A percentile compares a stretch with the other conserved stretches of the same genome.
These are phyloP conservation scores for Eunapius fragilis DNA, from an alignment of 37 sponge, comb jelly and placozoan species.

Conservation along the genomic window DNA sequence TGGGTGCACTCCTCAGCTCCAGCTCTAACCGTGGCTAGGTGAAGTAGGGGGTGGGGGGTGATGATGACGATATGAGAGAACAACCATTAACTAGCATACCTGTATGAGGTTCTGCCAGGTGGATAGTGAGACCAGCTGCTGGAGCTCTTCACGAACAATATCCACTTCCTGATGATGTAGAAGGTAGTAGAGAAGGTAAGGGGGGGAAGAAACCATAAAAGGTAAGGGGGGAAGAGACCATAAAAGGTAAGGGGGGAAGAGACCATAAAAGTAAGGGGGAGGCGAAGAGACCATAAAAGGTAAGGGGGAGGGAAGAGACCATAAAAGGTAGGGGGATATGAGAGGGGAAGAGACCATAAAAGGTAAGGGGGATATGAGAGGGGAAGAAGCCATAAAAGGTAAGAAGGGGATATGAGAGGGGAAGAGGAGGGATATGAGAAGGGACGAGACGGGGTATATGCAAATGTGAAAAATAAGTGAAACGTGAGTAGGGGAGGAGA, in stretches of 20 bases:
- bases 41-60: too few relatives aligned
- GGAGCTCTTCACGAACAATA: slow-evolving; percentile 88
- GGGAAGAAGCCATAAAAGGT: too few relatives aligned
- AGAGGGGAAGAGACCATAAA: neutral
- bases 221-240: neutral
- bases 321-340: neutral
- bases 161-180: slow-evolving; percentile 81
- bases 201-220: neutral
- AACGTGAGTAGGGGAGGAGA: too few relatives aligned
- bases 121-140: slow-evolving; percentile 79
- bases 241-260: neutral
- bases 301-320: neutral
- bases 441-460: neutral
- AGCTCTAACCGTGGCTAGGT: slow-evolving; percentile 59
- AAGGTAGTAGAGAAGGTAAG: neutral
- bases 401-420: neutral
- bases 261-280: neutral
- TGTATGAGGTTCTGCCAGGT: slow-evolving; percentile 86
- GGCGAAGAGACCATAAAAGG: neutral
- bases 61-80: too few relatives aligned
- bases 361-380: neutral
- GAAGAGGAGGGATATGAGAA: neutral
- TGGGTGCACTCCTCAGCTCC: slow-evolving; percentile 63
- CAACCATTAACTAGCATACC: slow-evolving; percentile 30
- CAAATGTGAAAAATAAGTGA: neutral